These are phyloP conservation scores for Vulpes lagopus DNA, from an alignment of 2,113 vertebrate genomes.

Conservation along the genomic window DNA sequence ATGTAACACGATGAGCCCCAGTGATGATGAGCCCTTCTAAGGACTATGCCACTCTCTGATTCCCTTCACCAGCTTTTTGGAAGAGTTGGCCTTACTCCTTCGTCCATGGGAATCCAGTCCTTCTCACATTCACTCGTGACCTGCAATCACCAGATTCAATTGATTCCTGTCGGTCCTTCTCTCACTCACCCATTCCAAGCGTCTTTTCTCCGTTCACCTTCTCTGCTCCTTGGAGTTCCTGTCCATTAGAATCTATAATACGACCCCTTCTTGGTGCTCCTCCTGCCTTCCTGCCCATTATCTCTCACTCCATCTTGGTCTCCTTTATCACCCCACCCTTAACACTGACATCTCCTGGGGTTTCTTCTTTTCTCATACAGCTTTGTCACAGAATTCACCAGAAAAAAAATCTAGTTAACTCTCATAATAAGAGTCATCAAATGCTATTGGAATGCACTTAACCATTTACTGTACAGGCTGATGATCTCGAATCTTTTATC, in stretches of 20 bases:
- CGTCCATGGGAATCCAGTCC: background rate
- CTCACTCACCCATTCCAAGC: background rate
- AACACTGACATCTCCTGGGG: background rate
- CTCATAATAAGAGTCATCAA: background rate
- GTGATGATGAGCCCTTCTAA: background rate
- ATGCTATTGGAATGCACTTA: background rate
- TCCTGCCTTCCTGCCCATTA: background rate
- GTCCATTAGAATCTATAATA: background rate
- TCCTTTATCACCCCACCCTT: background rate
- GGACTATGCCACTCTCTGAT: background rate
- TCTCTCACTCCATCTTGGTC: background rate
- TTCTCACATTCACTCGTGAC: background rate
- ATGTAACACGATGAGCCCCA: background rate
- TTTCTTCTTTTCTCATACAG: background rate
- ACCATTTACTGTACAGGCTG: background rate
- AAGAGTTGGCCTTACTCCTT: background rate
- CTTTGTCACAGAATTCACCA: background rate
- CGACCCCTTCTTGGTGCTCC: background rate
- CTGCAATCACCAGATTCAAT: background rate
- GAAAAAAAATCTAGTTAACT: background rate
- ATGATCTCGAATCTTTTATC: background rate
- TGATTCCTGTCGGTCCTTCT: background rate
- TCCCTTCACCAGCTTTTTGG: background rate
- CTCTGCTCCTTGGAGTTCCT: background rate
- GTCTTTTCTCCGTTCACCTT: background rate